phyloP scores from a whole-genome alignment of 2,888 invertebrate genomes.

The Drosophila mulleri region DNA sequence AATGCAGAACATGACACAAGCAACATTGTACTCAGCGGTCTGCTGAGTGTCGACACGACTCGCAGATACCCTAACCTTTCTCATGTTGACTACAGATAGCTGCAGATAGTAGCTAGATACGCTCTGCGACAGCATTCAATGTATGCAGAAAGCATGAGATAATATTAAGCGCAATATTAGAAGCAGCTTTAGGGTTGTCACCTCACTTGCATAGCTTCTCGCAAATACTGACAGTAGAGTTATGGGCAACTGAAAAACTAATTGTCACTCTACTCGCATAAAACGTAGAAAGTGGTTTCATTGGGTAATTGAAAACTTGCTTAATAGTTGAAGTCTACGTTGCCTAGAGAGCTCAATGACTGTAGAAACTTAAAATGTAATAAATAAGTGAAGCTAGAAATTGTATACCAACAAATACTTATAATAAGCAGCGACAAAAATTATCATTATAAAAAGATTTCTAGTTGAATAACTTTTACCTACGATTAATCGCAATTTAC shows the following conservation, averaged over 20 bases:
- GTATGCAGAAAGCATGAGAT: not conserved
- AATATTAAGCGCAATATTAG: no score
- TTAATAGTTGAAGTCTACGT: no score
- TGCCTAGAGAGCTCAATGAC: no score
- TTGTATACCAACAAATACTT: not conserved
- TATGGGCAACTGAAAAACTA: not conserved
- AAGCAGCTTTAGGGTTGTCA: no score
- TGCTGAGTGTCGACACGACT: not conserved
- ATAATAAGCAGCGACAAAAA: not conserved
- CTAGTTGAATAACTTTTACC: no score
- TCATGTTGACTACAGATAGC: not conserved
- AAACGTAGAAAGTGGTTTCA: no score
- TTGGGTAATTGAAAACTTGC: no score
- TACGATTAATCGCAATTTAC: no score
- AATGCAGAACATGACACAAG: slow-evolving; percentile 48
- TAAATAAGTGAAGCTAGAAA: no score
- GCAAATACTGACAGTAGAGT: not conserved
- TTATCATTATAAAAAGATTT: no score
- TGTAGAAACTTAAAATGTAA: no score
- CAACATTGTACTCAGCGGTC: slow-evolving; percentile 7
- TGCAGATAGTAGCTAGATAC: not conserved
- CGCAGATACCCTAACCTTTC: slow-evolving; percentile 22
- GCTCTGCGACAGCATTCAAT: not conserved
- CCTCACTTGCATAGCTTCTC: not conserved
- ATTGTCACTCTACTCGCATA: no score